Conservation (phyloP, 2,113 vertebrate genomes). For the Oryzias javanicus region DNA sequence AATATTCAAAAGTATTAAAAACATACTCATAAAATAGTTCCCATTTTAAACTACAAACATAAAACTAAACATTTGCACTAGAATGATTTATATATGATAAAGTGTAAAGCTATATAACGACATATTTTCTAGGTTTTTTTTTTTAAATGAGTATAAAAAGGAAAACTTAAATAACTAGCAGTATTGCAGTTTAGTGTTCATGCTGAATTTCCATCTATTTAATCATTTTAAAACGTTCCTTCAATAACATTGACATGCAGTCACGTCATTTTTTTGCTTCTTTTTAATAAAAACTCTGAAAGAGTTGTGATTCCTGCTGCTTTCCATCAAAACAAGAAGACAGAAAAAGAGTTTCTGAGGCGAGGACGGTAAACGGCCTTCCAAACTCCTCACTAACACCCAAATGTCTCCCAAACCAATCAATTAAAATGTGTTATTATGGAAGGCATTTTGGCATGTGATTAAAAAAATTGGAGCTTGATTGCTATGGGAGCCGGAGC, state of each 20-base stretch:
- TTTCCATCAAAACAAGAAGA: conserved; percentile 56
- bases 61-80: too few species aligned
- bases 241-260: conserved; percentile 32
- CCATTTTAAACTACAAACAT: too few species aligned
- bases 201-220: conserved; percentile 60
- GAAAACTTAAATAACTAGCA: too few species aligned
- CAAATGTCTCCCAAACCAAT: conserved; percentile 72
- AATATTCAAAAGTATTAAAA: too few species aligned
- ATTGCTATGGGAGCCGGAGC: conserved; percentile 75
- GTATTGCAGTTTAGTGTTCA: too few species aligned
- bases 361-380: conserved; percentile 38
- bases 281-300: conserved; percentile 60
- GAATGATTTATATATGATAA: too few species aligned
- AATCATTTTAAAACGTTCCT: conserved; percentile 28
- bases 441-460: conserved; percentile 71
- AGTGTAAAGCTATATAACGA: too few species aligned
- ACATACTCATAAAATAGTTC: too few species aligned
- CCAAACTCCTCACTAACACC: conserved; percentile 41
- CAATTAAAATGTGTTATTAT: conserved; percentile 72
- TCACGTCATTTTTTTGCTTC: conserved; percentile 46
- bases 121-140: too few species aligned
- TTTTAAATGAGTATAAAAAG: too few species aligned
- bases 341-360: conserved; percentile 30
- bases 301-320: conserved; percentile 8
- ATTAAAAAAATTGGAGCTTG: conserved; percentile 72